Percentiles rank a stretch among this genome's conserved stretches.
Evolutionary conservation across 2,888 invertebrate species (phyloP).

Genomic region (Aromia moschata): DNA sequence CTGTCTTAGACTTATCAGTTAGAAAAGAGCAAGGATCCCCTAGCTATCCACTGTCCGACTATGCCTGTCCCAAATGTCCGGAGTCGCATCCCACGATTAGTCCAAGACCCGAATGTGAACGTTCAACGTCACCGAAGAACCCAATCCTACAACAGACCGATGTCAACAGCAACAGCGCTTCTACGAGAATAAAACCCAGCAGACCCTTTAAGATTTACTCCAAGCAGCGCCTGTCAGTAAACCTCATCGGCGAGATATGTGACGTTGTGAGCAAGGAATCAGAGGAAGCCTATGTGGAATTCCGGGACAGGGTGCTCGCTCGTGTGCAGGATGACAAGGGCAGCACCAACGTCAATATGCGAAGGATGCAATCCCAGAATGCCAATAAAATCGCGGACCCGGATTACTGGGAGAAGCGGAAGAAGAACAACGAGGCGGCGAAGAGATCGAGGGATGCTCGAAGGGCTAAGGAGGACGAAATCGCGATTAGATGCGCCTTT

Average conservation of each 20-base stretch:
- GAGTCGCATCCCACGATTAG: constrained; percentile 17
- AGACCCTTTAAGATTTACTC: constrained; percentile 79
- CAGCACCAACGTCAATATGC: constrained; percentile 75
- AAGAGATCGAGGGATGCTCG: constrained; percentile 92
- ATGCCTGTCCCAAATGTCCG: constrained; percentile 27
- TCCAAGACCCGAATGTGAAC: too few relatives aligned
- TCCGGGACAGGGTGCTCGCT: constrained; percentile 73
- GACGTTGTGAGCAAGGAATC: constrained; percentile 68
- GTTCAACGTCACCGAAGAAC: too few relatives aligned
- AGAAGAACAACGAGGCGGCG: constrained; percentile 94
- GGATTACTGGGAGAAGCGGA: constrained; percentile 85
- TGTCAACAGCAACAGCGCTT: constrained; percentile 20
- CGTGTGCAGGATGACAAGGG: constrained; percentile 70
- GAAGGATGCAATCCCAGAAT: constrained; percentile 60
- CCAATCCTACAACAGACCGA: constrained; percentile 28
- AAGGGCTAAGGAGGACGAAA: constrained; percentile 89
- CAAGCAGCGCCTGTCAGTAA: constrained; percentile 71
- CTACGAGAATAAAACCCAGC: constrained; percentile 61
- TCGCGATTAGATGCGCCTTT: constrained; percentile 87
- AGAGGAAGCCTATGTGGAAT: constrained; percentile 76
- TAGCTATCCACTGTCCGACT: constrained; percentile 34
- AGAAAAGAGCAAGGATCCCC: constrained; percentile 44
- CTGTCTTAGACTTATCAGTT: constrained; percentile 50
- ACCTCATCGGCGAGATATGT: constrained; percentile 62
- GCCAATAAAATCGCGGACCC: constrained; percentile 68